Percentiles rank a stretch among this genome's conserved stretches.
These are phyloP conservation scores for roundworm (Caenorhabditis elegans) DNA, from an alignment of 1,140 invertebrate genomes.

Conservation along the genomic window DNA sequence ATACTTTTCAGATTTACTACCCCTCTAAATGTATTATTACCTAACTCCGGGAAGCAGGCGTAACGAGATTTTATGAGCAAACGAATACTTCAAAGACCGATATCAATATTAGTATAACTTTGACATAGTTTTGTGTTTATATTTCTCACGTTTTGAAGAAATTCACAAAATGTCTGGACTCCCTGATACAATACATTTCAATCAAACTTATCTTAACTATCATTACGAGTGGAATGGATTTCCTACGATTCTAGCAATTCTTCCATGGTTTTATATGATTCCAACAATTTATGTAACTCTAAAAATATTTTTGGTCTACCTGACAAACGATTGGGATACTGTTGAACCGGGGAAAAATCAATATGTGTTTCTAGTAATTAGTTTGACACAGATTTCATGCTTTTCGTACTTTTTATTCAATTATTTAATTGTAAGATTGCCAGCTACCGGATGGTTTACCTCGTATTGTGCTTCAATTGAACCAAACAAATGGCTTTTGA, in stretches of 20 bases:
- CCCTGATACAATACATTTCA: conserved; percentile 19
- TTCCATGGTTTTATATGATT: conserved; percentile 10
- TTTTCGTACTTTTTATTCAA: background rate
- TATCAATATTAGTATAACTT: background rate
- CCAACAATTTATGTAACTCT: background rate
- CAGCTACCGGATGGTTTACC: background rate
- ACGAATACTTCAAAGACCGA: background rate
- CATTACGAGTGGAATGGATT: conserved; percentile 17
- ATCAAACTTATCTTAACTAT: background rate
- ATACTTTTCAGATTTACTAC: background rate
- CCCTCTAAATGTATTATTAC: background rate
- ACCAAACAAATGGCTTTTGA: background rate
- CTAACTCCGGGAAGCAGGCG: conserved; percentile 9
- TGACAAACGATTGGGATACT: background rate
- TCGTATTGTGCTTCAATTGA: background rate
- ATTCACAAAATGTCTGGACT: too few relatives aligned
- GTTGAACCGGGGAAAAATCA: background rate
- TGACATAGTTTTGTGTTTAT: background rate
- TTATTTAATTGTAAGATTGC: background rate
- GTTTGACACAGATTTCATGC: background rate
- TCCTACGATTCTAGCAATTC: background rate
- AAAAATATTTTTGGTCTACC: background rate
- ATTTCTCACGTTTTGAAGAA: background rate
- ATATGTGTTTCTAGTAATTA: background rate
- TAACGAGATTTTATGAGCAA: background rate